Base-by-base conservation (phyloP, 2,113 vertebrate genomes). In the Sakesphorus luctuosus region DNA sequence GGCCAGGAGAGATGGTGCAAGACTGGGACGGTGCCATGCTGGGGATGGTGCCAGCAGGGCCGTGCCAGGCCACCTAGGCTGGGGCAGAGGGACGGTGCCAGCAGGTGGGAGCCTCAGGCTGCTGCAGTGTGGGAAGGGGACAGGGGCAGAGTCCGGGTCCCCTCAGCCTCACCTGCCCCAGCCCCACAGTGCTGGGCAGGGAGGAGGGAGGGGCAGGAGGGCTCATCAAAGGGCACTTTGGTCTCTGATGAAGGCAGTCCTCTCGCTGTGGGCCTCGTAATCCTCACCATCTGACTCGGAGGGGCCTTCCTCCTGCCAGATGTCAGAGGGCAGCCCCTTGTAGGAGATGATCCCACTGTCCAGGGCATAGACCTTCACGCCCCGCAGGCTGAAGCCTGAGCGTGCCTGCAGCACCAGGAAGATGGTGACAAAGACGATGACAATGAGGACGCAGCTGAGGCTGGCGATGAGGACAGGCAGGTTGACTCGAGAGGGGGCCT, bases 241-340 rank as follows among this genome's bases (percentile, higher is more conserved):
- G 98, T 99, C 99, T 98, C 99, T 99, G 98, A 99, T 99, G 95
- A 99, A 99, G 98, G 99, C 99, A 98, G 99, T 99, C 98, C 99
- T 99, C 98, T 99, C 99, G 36, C 98, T 98, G 90, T 98, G 99
- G 91, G 96, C 96, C 96, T 98, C 99, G 6, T 98, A 98, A 89
- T 99, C 99, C 52, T 99, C 99, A 59, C 98, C 98, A 40, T 99
- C 99, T 0, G 99, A 99, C 96, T 99, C 99, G 0, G 99, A 98
- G 2, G 96, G 96, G 28, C 97, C 98, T 11, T 99, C 99, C 82
- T 99, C 99, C 74, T 98, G 98, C 99, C 99, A 99, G 95, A 99
- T 96, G n/a, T 98, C 98, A 0, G 98, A 99, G 40, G 99, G 99
- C 77, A 99, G 99, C 72, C 99, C 99, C 90, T 98, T 99, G 97